A percentile compares a stretch with the other conserved stretches of the same genome.
Conservation (phyloP, 2,797 vertebrate species). For the Aselliscus stoliczkanus region DNA sequence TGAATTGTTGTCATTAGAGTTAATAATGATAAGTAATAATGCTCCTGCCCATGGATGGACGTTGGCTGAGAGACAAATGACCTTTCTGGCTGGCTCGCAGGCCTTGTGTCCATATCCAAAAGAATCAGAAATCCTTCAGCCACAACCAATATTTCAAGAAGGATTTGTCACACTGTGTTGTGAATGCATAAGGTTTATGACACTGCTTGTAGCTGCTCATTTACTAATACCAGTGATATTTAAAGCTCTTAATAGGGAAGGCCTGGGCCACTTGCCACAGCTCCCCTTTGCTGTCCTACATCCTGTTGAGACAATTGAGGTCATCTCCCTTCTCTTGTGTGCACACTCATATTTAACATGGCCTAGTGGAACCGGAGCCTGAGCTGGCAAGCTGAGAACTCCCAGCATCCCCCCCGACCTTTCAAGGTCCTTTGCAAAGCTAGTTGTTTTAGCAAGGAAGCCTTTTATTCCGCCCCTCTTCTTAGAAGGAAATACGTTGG, state of each 20-base stretch:
- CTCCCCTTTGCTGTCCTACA: slow-evolving; percentile 20
- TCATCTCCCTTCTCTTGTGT: slow-evolving; percentile 18
- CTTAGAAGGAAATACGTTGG: slow-evolving; percentile 51
- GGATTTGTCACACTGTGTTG: slow-evolving; percentile 49
- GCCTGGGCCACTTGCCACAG: not conserved
- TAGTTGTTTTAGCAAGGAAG: slow-evolving; percentile 20
- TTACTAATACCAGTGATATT: slow-evolving; percentile 50
- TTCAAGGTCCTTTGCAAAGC: slow-evolving; percentile 33
- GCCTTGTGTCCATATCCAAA: not conserved
- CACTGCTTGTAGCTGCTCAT: slow-evolving; percentile 29
- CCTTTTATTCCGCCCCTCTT: not conserved
- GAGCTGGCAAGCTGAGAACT: not conserved
- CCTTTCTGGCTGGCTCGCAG: not conserved
- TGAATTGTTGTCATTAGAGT: not conserved
- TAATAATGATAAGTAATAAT: slow-evolving; percentile 38
- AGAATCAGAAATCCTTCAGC: slow-evolving; percentile 59
- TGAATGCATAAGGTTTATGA: slow-evolving; percentile 55
- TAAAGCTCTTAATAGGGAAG: slow-evolving; percentile 13
- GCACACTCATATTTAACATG: not conserved
- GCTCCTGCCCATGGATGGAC: not conserved
- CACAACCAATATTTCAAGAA: slow-evolving; percentile 65
- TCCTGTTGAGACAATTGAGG: slow-evolving; percentile 56
- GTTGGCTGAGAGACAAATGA: slow-evolving; percentile 56
- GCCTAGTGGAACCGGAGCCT: not conserved
- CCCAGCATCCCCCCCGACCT: slow-evolving; percentile 23